A percentile compares a stretch with the other conserved stretches of the same genome.
Conservation (phyloP, 64 coral and sea anemone genomes). For the Montipora foliosa region DNA sequence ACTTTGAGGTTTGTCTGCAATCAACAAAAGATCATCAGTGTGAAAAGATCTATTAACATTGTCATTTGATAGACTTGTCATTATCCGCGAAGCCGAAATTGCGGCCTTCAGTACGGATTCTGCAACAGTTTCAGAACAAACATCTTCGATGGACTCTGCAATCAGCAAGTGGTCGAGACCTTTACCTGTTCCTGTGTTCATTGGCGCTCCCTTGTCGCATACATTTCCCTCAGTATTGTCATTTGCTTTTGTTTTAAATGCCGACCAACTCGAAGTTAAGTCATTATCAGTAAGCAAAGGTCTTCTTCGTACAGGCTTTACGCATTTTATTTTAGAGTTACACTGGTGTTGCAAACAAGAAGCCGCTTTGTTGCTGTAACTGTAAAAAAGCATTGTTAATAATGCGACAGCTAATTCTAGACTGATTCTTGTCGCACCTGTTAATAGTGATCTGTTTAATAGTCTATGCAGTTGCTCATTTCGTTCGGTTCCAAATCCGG, state of each 20-base stretch:
- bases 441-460: too few species aligned
- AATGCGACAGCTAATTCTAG: constrained; percentile 45
- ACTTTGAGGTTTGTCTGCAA: too few species aligned
- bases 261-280: too few species aligned
- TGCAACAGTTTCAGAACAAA: constrained; percentile 8
- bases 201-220: neutral
- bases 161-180: neutral
- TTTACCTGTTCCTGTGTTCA: neutral
- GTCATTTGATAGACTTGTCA: too few species aligned
- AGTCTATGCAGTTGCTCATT: too few species aligned
- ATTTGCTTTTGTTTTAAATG: neutral
- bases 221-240: neutral
- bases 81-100: neutral
- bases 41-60: too few species aligned
- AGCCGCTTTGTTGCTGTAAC: neutral
- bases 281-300: too few species aligned
- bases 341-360: neutral
- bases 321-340: neutral
- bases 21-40: too few species aligned
- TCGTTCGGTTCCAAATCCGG: constrained; percentile 49
- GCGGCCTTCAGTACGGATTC: neutral
- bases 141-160: neutral
- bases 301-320: neutral
- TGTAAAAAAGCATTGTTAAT: constrained; percentile 15
- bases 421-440: constrained; percentile 11